Evolutionary conservation across 2,888 invertebrate species (phyloP), one percentile per base, ranked within the genome.

Genomic region (Didymodactylos carnosus): DNA sequence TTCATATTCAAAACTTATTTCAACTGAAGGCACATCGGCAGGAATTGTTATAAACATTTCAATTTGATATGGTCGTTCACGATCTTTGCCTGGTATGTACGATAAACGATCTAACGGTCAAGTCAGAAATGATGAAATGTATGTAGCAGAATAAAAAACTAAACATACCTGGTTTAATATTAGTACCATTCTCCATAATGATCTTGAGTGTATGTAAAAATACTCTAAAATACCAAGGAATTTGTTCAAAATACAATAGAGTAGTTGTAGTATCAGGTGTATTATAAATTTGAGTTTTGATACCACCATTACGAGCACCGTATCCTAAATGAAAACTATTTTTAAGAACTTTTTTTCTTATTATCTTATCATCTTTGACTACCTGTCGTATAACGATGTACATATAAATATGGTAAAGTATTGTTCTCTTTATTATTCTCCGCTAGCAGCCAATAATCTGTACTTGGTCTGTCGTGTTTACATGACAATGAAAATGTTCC

Each of bases 121-220:
- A 14, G 19, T 35, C 5, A 19, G 29, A 19, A 4, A n/a, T n/a
- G n/a, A n/a, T n/a, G n/a, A 53, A 16, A 10, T 2, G 29, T 46
- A n/a, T 39, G 10, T 4, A 69, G 0, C 4, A 39, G 39, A 35
- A 25, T 14, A 27, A 70, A 39, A 27, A 8, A 39, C 16, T 39
- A 25, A 11, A 39, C 3, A 14, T 78, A 80, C 80, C 78, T n/a
- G 80, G 80, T 73, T 78, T 78, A 11, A 79, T 75, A 3, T 46
- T 41, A 13, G 46, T 76, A 13, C 78, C 78, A 84, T 78, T 76
- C 39, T 39, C 7, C 23, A 40, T n/a, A 11, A 39, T 85, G 40
- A 92, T 86, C 81, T 87, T 87, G 75, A 95, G 84, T 0, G 94
- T 90, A 82, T 94, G 94, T 73, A 93, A 86, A 83, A 93, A 95